phyloP scores from a whole-genome alignment of 1,140 invertebrate genomes.

The Drosophila lacertosa region DNA sequence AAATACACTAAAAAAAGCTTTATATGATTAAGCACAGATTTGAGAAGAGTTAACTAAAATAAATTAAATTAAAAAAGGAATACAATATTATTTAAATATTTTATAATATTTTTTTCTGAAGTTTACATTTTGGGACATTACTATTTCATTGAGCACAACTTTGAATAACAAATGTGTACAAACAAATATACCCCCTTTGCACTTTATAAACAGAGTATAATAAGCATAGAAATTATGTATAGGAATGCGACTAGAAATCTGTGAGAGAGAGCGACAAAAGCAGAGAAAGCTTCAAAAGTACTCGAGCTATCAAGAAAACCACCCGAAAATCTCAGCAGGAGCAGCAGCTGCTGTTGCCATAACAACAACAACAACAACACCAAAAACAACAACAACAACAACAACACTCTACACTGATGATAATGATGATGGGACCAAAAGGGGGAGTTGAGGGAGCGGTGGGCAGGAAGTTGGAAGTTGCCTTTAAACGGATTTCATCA shows the following conservation, averaged over 20 bases:
- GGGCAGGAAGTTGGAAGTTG: constrained; percentile 50
- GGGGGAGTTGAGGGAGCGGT: background rate
- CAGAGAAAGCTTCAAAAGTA: background rate
- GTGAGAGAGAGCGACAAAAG: background rate
- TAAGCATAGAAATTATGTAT: constrained; percentile 21
- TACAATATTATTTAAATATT: too few relatives aligned
- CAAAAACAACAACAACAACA: too few relatives aligned
- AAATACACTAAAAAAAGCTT: too few relatives aligned
- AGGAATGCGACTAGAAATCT: constrained; percentile 31
- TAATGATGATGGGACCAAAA: constrained; percentile 22
- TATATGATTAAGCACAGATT: too few relatives aligned
- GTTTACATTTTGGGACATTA: too few relatives aligned
- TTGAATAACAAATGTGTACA: too few relatives aligned
- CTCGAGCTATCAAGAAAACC: constrained; percentile 46
- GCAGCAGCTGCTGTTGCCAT: constrained; percentile 44
- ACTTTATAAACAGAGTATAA: background rate
- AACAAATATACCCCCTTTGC: too few relatives aligned
- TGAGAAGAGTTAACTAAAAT: too few relatives aligned
- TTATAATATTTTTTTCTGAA: too few relatives aligned
- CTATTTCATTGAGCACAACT: too few relatives aligned
- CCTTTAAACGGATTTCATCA: constrained; percentile 78
- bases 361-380: constrained; percentile 58
- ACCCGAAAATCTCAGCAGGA: constrained; percentile 36
- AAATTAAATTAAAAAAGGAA: too few relatives aligned
- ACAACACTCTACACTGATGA: constrained; percentile 36